Evolutionary conservation across 2,888 invertebrate species (phyloP), one percentile per base, ranked within the genome.

Genomic region (Phorcus lineatus): DNA sequence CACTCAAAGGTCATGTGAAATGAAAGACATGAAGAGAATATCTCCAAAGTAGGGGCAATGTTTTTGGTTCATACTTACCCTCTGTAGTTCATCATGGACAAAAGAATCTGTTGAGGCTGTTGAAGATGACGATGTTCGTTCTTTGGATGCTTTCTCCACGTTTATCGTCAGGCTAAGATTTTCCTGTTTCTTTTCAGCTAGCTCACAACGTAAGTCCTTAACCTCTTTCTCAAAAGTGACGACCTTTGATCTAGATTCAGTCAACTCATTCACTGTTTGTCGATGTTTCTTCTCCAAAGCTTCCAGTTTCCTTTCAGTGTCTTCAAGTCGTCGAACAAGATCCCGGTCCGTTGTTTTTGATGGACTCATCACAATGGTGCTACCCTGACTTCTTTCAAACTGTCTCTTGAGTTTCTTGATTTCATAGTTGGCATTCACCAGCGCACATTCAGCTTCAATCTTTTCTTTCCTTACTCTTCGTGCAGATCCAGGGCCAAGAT

Each of bases 401-500:
- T 83, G 78, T 28, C 74, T 62, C 66, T 87, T 83, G 7, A 88
- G 78, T 53, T 74, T 80, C 28, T 87, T 85, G 11, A 87, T 82
- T 57, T 81, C 82, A 9, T 84, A 76, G 28, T 84, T 82, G 4
- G 88, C 86, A 47, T 85, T 84, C n/a, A 85, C 84, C 17, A 87
- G 79, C 2, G 85, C 79, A 80, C 86, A 86, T 47, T 88, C 86
- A 7, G 81, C 78, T 36, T 86, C 53, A 81, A 85, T 78, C 83
- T 83, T 79, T 28, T 86, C 86, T 76, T 86, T 88, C 54, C 88
- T 80, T 17, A 88, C 55, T 55, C 82, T 83, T 7, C 87, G 40
- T 13, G 83, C 82, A 22, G 84, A 81, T 4, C 78, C 80, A 28
- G 79, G 82, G 31, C 79, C 76, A 55, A 80, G 83, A 31, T 82